Base-by-base conservation (phyloP, 2,113 vertebrate species). In the Gasterosteus aculeatus region DNA sequence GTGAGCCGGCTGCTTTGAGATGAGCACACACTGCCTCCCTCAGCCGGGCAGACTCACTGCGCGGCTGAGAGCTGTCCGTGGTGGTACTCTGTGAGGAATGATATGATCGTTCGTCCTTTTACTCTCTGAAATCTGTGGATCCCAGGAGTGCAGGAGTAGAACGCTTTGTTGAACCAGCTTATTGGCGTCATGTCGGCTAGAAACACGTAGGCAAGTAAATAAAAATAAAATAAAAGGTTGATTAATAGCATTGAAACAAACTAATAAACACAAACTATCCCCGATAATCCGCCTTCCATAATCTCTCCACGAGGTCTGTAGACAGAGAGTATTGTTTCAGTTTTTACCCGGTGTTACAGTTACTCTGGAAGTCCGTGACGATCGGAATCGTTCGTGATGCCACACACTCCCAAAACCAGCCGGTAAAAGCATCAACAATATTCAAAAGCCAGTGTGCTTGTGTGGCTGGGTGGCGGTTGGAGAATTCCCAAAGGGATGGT, bases 261-360 rank as follows among this genome's bases (percentile, higher is more conserved):
- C 84, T 86, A 68, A 42, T 67, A 22, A 90, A 92, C 80, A 91
- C 68, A 90, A 92, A 87, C 83, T 87, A 85, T 72, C 59, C 54
- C 53, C 79, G 67, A 29, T 87, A 78, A 71, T 67, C 66, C 75
- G 46, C 49, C 22, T 39, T 81, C 87, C 46, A 82, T 76, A 77
- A 71, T 83, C 59, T 69, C 78, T 80, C 12, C 71, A 66, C 88
- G 88, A 89, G 87, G 86, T 88, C 77, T 87, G 78, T 78, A 81
- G 69, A 85, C 87, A 86, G 68, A 84, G 75, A 87, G 85, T 74
- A 72, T 81, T 84, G 81, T 64, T 75, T 66, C 81, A 16, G 29
- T 69, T 87, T 85, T 86, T 58, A 82, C 70, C 22, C 15, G 49
- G 78, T 61, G 44, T 77, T 75, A 62, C 62, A 78, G 53, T 68